phyloP scores from a whole-genome alignment of 2,113 vertebrate species.

The Zosterops hypoxanthus region DNA sequence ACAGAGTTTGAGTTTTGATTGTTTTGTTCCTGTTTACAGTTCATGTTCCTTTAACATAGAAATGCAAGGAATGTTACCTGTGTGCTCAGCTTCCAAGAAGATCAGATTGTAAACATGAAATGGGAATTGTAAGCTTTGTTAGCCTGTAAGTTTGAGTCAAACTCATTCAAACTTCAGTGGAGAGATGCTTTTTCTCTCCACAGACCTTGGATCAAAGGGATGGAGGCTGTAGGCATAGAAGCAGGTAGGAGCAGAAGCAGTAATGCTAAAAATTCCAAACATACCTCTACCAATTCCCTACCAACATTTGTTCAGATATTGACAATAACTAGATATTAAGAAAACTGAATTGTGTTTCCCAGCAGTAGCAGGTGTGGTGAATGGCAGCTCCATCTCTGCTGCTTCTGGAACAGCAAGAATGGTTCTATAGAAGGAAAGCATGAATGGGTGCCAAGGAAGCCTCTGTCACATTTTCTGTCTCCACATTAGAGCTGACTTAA shows the following conservation, averaged over 20 bases:
- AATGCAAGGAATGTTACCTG: background rate
- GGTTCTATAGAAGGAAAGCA: background rate
- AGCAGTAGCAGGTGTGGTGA: background rate
- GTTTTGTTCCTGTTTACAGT: background rate
- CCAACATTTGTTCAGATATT: background rate
- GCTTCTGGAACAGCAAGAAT: background rate
- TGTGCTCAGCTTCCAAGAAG: background rate
- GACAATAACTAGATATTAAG: background rate
- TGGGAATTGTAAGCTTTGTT: background rate
- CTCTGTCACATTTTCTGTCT: background rate
- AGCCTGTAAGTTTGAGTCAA: background rate
- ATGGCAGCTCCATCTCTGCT: background rate
- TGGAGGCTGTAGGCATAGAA: rapidly evolving
- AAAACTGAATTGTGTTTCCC: background rate
- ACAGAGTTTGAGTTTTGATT: background rate
- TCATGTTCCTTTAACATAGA: background rate
- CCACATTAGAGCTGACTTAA: background rate
- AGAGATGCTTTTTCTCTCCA: background rate
- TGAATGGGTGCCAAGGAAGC: background rate
- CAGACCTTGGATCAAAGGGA: background rate
- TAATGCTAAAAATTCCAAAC: background rate
- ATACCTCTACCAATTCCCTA: background rate
- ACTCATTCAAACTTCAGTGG: background rate
- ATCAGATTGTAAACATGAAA: background rate
- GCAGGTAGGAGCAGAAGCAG: background rate